Evolutionary conservation across 2,888 invertebrate genomes (phyloP).

Genomic region (Monoplex corrugatus): DNA sequence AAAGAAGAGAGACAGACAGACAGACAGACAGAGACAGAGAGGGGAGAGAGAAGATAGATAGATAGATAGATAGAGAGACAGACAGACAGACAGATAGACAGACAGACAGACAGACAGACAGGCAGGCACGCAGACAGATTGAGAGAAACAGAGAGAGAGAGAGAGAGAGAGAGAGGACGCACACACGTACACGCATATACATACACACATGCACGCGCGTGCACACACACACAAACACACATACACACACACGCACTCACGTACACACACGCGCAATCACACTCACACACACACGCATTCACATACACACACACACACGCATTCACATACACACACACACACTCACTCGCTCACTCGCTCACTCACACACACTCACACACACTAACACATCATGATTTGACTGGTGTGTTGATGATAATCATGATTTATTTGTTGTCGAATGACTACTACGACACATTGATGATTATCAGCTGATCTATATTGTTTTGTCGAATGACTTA

Average conservation of each 20-base stretch:
- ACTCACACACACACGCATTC: not conserved
- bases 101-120: not conserved
- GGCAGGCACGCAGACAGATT: not conserved
- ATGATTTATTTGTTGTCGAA: too few relatives aligned
- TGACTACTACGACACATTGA: too few relatives aligned
- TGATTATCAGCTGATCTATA: too few relatives aligned
- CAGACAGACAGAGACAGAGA: not conserved
- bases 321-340: too few relatives aligned
- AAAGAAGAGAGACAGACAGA: not conserved
- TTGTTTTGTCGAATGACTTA: too few relatives aligned
- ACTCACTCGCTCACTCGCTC: too few relatives aligned
- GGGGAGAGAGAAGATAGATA: too few relatives aligned
- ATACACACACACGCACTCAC: not conserved
- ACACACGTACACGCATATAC: not conserved
- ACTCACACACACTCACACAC: too few relatives aligned
- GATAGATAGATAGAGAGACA: not conserved
- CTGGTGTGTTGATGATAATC: too few relatives aligned
- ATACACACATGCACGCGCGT: not conserved
- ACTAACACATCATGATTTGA: too few relatives aligned
- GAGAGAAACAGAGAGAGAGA: too few relatives aligned
- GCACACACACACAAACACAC: constrained; percentile 4
- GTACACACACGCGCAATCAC: not conserved
- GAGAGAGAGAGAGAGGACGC: too few relatives aligned
- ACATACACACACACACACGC: not conserved
- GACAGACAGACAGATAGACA: not conserved